phyloP scores from a whole-genome alignment of 2,797 vertebrate genomes.

The Okamejei kenojei region DNA sequence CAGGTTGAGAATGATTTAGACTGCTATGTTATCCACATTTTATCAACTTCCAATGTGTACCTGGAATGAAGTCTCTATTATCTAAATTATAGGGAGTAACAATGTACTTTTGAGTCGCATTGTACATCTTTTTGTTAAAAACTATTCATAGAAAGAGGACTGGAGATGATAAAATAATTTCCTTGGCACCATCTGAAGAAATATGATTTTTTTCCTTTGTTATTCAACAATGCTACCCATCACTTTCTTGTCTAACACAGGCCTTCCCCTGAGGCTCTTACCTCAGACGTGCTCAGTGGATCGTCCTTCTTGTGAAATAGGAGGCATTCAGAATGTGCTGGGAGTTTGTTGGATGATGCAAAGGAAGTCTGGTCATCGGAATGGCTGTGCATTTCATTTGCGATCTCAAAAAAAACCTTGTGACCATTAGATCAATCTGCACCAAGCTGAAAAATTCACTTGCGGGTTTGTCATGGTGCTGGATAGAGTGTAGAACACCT shows the following conservation, averaged over 20 bases:
- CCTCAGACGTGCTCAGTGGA: neutral
- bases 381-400: neutral
- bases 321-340: neutral
- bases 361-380: neutral
- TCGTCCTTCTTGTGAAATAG: neutral
- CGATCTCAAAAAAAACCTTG: too few relatives aligned
- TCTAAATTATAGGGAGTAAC: neutral
- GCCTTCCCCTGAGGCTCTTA: neutral
- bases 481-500: neutral
- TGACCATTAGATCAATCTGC: neutral
- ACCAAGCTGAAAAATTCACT: neutral
- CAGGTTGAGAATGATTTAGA: neutral
- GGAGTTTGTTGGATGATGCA: neutral
- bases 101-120: neutral
- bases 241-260: neutral
- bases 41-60: neutral
- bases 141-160: neutral
- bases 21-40: neutral
- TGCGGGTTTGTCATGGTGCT: neutral
- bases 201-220: neutral
- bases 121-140: neutral
- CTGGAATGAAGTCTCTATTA: neutral
- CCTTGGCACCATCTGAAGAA: neutral
- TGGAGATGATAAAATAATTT: neutral
- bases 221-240: slow-evolving; percentile 1